Evolutionary conservation across 35 echinoderm and acorn worm species (phyloP).

Genomic region (Acanthaster planci): DNA sequence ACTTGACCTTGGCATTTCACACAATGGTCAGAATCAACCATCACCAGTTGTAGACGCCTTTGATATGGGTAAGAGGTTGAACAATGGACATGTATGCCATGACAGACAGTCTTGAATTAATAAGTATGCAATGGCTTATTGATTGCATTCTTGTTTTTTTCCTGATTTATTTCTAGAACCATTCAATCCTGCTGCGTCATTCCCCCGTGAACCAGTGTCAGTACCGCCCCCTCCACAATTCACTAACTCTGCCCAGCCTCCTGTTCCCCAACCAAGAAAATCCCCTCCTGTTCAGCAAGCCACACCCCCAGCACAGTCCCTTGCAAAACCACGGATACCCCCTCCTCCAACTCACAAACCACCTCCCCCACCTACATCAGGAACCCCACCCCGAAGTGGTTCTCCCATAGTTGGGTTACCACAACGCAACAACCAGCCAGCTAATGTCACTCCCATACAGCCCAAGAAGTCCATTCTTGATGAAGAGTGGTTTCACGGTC

Average conservation of each 20-base stretch:
- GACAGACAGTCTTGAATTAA: no score
- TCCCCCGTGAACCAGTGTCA: background rate
- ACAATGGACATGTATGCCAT: no score
- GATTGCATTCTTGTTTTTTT: background rate
- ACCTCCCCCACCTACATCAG: background rate
- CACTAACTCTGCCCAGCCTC: background rate
- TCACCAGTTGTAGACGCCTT: conserved; percentile 20
- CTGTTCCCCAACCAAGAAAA: background rate
- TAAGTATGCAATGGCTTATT: no score
- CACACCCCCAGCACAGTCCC: background rate
- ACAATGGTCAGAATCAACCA: background rate
- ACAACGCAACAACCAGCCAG: background rate
- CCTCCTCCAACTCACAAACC: conserved; percentile 7
- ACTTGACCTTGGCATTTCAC: background rate
- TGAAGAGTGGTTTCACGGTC: conserved; percentile 97
- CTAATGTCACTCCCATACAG: background rate
- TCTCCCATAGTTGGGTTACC: background rate
- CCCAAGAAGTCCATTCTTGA: conserved; percentile 47
- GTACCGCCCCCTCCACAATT: conserved; percentile 21
- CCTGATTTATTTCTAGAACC: conserved; percentile 46
- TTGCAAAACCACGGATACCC: background rate
- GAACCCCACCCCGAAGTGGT: background rate
- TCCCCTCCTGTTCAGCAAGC: background rate
- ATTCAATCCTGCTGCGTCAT: conserved; percentile 67
- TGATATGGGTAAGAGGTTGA: conserved; percentile 68